Conservation (phyloP, 2,888 invertebrate genomes). For the Ypsolopha sequella region DNA sequence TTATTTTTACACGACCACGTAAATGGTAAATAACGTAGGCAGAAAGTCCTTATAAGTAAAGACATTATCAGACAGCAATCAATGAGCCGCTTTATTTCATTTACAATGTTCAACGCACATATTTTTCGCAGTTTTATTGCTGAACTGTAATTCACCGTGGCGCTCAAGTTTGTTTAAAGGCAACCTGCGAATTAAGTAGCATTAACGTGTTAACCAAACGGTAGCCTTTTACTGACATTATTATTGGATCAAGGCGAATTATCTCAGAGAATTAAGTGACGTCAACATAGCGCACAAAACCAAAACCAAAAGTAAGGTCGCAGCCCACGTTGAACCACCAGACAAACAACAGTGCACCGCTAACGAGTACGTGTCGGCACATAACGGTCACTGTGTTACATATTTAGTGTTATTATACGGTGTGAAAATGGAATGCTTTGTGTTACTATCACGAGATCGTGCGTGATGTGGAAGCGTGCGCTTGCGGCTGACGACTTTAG, state of each 20-base stretch:
- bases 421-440: slow-evolving; percentile 22
- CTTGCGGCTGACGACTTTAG: slow-evolving; percentile 32
- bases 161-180: neutral
- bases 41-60: neutral
- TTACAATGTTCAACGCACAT: neutral
- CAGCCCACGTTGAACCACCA: slow-evolving; percentile 23
- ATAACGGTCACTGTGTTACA: slow-evolving; percentile 26
- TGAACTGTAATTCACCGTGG: neutral
- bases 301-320: slow-evolving; percentile 44
- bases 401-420: slow-evolving; percentile 28
- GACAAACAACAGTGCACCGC: slow-evolving; percentile 13
- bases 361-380: slow-evolving; percentile 13
- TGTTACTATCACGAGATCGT: slow-evolving; percentile 8
- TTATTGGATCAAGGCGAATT: slow-evolving; percentile 40
- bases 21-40: neutral
- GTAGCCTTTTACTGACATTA: slow-evolving; percentile 13
- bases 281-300: slow-evolving; percentile 28
- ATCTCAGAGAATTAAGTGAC: slow-evolving; percentile 40
- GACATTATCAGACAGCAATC: neutral
- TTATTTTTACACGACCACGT: neutral
- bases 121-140: neutral
- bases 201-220: neutral
- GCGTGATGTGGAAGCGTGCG: slow-evolving; percentile 11
- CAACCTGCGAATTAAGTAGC: neutral
- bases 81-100: neutral